Evolutionary conservation across 2,888 invertebrate genomes (phyloP).

Genomic region (Drosophila subquinaria): DNA sequence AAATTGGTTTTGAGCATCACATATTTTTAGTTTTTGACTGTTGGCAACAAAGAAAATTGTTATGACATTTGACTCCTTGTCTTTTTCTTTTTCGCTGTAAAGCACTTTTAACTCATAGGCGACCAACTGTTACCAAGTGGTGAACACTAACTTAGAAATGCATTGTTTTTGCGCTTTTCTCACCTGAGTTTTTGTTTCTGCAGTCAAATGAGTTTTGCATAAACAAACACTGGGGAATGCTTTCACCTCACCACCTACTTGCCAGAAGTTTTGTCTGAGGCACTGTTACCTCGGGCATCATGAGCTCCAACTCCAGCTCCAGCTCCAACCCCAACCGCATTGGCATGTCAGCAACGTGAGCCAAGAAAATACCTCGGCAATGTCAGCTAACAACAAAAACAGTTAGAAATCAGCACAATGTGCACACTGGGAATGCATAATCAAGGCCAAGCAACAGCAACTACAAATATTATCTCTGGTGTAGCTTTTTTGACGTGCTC

Average conservation of each 20-base stretch:
- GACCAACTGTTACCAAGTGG: conserved; percentile 20
- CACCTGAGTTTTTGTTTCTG: conserved; percentile 33
- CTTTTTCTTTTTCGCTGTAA: not conserved
- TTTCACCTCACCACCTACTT: conserved; percentile 9
- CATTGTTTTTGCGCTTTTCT: conserved; percentile 42
- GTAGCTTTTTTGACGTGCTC: not conserved
- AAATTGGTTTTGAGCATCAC: not conserved
- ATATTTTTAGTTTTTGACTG: not conserved
- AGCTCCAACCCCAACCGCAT: conserved; percentile 1
- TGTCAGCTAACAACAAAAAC: conserved; percentile 13
- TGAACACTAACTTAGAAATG: conserved; percentile 48
- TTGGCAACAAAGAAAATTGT: not conserved
- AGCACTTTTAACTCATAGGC: conserved; percentile 5
- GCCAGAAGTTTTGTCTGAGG: conserved; percentile 12
- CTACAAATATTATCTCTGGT: conserved; percentile 22
- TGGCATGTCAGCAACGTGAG: conserved; percentile 24
- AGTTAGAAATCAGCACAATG: conserved; percentile 27
- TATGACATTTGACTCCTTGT: conserved; percentile 1
- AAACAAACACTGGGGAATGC: conserved; percentile 54
- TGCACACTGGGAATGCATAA: conserved; percentile 48
- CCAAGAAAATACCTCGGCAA: conserved; percentile 8
- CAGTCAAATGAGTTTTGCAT: conserved; percentile 74
- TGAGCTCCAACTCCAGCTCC: not conserved
- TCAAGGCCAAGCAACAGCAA: conserved; percentile 48
- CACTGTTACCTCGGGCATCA: not conserved